Percentiles rank a stretch among this genome's conserved stretches.
These are phyloP conservation scores for Cosmia pyralina DNA, from an alignment of 2,888 invertebrate species.

Conservation along the genomic window DNA sequence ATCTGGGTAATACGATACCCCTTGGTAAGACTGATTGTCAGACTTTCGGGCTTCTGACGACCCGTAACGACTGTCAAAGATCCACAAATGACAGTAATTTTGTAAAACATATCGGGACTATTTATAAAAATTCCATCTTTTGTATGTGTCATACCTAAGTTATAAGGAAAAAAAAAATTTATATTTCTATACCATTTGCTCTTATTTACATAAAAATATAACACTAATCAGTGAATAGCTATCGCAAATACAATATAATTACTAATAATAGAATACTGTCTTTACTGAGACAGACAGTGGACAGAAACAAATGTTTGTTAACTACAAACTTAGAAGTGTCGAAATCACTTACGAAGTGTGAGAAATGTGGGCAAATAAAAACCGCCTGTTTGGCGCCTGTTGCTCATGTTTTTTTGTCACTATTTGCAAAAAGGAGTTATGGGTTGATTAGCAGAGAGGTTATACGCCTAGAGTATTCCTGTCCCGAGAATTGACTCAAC, in stretches of 20 bases:
- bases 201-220: not conserved
- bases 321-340: constrained; percentile 4
- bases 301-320: constrained; percentile 10
- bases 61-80: no score
- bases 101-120: not conserved
- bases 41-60: no score
- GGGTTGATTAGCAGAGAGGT: not conserved
- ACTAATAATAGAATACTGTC: constrained; percentile 11
- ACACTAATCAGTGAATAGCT: not conserved
- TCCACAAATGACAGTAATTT: no score
- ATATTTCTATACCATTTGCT: not conserved
- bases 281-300: constrained; percentile 12
- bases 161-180: not conserved
- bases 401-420: constrained; percentile 25
- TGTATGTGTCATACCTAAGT: not conserved
- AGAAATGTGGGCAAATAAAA: constrained; percentile 30
- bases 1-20: no score
- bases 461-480: no score
- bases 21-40: no score
- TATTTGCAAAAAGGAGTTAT: not conserved
- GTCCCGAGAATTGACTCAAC: no score
- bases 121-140: not conserved
- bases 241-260: constrained; percentile 6
- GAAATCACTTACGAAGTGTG: constrained; percentile 17
- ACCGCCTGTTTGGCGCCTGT: constrained; percentile 28